phyloP scores from a whole-genome alignment of 2,888 invertebrate genomes.

The Linnaemya tessellans region DNA sequence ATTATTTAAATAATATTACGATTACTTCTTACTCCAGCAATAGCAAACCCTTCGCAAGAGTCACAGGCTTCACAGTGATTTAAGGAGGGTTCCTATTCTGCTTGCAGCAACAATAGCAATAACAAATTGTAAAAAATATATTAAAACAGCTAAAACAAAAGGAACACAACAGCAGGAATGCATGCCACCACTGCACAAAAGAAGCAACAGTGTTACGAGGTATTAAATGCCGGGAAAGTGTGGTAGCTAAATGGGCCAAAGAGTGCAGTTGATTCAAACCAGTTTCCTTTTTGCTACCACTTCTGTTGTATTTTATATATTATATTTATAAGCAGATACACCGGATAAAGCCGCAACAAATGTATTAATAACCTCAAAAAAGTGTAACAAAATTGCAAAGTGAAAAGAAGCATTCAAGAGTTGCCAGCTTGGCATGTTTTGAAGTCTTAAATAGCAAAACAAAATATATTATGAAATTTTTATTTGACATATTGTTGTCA shows the following conservation, averaged over 20 bases:
- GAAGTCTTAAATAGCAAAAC: no score
- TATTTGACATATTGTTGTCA: no score
- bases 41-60: background rate
- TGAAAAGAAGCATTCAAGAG: background rate
- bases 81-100: slow-evolving; percentile 4
- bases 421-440: background rate
- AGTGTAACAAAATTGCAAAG: background rate
- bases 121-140: background rate
- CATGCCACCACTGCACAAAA: slow-evolving; percentile 39
- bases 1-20: background rate
- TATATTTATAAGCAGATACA: slow-evolving; percentile 30
- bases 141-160: background rate
- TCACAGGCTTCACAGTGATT: slow-evolving; percentile 5
- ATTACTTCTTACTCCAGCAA: background rate
- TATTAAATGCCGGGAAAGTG: background rate
- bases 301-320: background rate
- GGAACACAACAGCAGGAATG: slow-evolving; percentile 9
- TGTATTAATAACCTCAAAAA: slow-evolving; percentile 46
- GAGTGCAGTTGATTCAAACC: slow-evolving; percentile 21
- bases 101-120: slow-evolving; percentile 27
- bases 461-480: no score
- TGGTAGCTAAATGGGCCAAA: background rate
- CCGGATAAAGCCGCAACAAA: slow-evolving; percentile 39
- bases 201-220: slow-evolving; percentile 54
- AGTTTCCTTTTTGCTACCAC: slow-evolving; percentile 3